Base-by-base conservation (phyloP, 2,113 vertebrate species). In the Cyphomyrus discorhynchus region DNA sequence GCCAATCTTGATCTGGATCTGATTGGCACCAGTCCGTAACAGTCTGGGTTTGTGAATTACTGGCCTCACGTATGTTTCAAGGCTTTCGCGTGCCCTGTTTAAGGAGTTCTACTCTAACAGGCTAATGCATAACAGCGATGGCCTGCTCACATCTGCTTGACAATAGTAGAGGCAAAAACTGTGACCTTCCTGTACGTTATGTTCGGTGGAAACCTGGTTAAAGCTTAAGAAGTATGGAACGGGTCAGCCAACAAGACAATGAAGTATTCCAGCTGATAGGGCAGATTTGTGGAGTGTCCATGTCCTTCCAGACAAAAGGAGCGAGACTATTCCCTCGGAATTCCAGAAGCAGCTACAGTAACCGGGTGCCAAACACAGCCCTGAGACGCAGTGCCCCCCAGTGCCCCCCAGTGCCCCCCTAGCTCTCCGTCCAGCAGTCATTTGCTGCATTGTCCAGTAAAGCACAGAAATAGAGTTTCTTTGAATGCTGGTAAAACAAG, bases 351-450 rank as follows among this genome's bases (percentile, higher is more conserved):
- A 27, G 62, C 3, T 11, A 66, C 62, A 1, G 62, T 77, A 35
- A 77, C 70, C 5, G 70, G 35, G 35, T 19, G 35, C 15, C 70
- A 5, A 39, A 19, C 39, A 77, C 15, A 2, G 35, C 31, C 70
- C 15, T 39, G 15, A 39, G 70, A 19, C 39, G 4, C 15, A 1
- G 2, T 2, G 3, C 0, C 10, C 10, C 3, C 10, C 10, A 42
- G 0, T 2, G 3, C 0, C 10, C 10, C 3, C 10, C 9, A 35
- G 2, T 2, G 3, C 0, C 10, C 10, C 3, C 10, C 10, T 19
- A 8, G 35, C 74, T 19, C 3, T 42, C 17, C 11, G 0, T 7
- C 3, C 0, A 19, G 35, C 31, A 17, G 15, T 80, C 13, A 19
- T 42, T 42, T 19, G 74, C 35, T 80, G 35, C 31, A 2, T 80